These are phyloP conservation scores for Tigriopus californicus DNA, from an alignment of 2,888 invertebrate species.

Conservation along the genomic window DNA sequence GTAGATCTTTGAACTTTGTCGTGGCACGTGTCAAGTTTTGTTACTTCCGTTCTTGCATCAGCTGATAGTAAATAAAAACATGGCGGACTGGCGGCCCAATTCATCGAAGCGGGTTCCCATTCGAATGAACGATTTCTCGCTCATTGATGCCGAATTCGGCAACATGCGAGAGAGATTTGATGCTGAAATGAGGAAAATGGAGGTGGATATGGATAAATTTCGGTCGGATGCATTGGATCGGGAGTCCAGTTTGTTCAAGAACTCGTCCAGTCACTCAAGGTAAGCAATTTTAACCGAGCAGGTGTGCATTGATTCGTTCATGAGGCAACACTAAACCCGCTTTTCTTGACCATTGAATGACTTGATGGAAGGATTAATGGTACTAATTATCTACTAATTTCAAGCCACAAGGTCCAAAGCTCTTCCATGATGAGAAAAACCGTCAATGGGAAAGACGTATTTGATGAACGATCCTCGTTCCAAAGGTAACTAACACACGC, in stretches of 20 bases:
- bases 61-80: neutral
- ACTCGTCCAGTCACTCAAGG: neutral
- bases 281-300: neutral
- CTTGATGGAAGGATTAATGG: neutral
- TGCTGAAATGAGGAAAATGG: slow-evolving; percentile 94
- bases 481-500: no score
- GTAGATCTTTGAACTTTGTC: no score
- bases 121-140: slow-evolving; percentile 79
- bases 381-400: neutral
- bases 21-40: no score
- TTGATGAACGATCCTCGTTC: neutral
- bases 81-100: neutral
- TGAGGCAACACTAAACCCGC: no score
- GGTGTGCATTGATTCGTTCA: no score
- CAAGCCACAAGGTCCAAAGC: no score
- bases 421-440: slow-evolving; percentile 3
- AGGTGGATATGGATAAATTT: slow-evolving; percentile 92
- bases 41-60: no score
- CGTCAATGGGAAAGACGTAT: slow-evolving; percentile 10
- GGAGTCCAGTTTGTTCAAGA: slow-evolving; percentile 38
- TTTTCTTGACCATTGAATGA: no score
- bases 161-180: slow-evolving; percentile 88
- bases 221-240: slow-evolving; percentile 78
- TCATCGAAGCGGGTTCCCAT: slow-evolving; percentile 39
- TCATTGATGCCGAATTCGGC: slow-evolving; percentile 88